A percentile compares a stretch with the other conserved stretches of the same genome.
Evolutionary conservation across 37 sponge, comb jelly and placozoan species (phyloP).

Genomic region (Sycon ciliatum): DNA sequence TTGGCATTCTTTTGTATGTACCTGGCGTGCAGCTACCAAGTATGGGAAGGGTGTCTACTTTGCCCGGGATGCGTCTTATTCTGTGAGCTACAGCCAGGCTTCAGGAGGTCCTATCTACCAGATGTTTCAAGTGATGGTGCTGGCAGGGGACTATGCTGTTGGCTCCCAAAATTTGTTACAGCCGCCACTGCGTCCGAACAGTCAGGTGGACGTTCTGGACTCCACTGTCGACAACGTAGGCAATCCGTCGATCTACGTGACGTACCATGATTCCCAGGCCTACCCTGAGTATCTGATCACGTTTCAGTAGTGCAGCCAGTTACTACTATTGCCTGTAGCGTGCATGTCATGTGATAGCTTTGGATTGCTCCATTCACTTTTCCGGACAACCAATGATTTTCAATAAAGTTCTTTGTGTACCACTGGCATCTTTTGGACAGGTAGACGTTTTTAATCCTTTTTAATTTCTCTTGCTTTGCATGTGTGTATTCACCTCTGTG

Average conservation of each 20-base stretch:
- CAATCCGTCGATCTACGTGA: not conserved
- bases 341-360: too few relatives aligned
- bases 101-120: too few relatives aligned
- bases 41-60: conserved; percentile 5
- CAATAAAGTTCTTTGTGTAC: too few relatives aligned
- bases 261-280: not conserved
- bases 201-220: not conserved
- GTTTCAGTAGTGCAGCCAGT: not conserved
- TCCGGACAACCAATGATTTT: too few relatives aligned
- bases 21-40: not conserved
- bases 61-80: not conserved
- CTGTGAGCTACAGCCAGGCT: not conserved
- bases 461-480: too few relatives aligned
- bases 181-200: not conserved
- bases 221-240: conserved; percentile 12
- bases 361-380: too few relatives aligned
- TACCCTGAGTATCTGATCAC: not conserved
- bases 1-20: not conserved
- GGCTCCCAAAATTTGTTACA: not conserved
- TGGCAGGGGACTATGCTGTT: not conserved
- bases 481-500: too few relatives aligned
- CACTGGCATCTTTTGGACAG: too few relatives aligned
- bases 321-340: too few relatives aligned
- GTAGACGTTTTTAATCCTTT: too few relatives aligned
- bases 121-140: not conserved